These are phyloP conservation scores for Manis javanica DNA, from an alignment of 2,797 vertebrate genomes.

Conservation along the genomic window DNA sequence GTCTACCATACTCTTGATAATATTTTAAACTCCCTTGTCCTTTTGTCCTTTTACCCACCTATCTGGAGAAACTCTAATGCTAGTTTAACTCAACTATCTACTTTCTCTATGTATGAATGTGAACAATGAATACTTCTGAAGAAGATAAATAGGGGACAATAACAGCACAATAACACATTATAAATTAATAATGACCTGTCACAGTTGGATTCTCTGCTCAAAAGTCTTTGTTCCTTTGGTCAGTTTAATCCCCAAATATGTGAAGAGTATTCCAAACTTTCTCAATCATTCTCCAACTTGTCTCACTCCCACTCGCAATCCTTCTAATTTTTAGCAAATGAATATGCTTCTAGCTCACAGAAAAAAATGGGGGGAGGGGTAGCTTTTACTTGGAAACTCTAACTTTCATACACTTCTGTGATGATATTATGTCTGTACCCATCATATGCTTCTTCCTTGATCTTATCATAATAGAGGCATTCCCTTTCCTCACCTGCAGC, in stretches of 20 bases:
- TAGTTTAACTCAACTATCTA: neutral
- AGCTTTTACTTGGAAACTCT: neutral
- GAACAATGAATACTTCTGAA: neutral
- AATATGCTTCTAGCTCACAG: neutral
- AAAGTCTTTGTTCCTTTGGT: neutral
- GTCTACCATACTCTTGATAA: neutral
- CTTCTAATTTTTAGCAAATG: neutral
- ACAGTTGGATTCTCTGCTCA: neutral
- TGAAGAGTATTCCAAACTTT: neutral
- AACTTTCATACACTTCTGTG: neutral
- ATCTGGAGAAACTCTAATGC: neutral
- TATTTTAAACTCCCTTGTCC: neutral
- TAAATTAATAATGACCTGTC: neutral
- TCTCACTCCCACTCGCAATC: neutral
- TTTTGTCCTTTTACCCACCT: neutral
- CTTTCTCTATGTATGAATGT: neutral
- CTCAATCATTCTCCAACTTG: neutral
- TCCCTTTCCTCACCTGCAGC: neutral
- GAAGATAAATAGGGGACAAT: neutral
- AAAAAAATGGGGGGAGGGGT: neutral
- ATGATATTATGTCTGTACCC: neutral
- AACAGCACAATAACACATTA: neutral
- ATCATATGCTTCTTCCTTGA: neutral
- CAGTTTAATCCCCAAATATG: neutral
- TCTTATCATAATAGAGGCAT: neutral